Evolutionary conservation across 2,888 invertebrate species (phyloP), one percentile per base, ranked within the genome.

Genomic region (Girardia tigrina): DNA sequence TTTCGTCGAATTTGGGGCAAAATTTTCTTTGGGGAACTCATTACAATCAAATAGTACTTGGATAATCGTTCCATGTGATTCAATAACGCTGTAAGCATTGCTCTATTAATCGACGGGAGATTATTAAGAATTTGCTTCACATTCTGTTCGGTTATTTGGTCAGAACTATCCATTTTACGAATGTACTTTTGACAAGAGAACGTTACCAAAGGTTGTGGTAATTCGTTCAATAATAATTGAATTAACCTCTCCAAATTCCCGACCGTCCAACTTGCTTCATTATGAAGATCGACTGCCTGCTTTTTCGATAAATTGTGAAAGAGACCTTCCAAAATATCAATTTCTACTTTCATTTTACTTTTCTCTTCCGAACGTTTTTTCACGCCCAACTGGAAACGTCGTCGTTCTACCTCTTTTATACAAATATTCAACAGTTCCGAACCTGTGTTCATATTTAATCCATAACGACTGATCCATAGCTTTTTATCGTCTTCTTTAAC

Each of bases 31-130:
- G 29, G 28, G n/a, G 73, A 72, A 14, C 36, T 72, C 56, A 56
- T 56, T 8, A 56, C 23, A n/a, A 56, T 56, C 23, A 72, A 26
- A 29, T 72, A 72, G 29, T 72, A 72, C n/a, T 29, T 29, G 6
- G 73, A 29, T n/a, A 72, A 72, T 4, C 73, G 73, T 29, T 72
- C 73, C 73, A 72, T 72, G 23, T 72, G 73, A 29, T 29, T 28
- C 4, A 72, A n/a, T 4, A 72, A n/a, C 2, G 4, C 20, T 42
- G 26, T 4, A 14, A 72, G 36, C 29, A 36, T 36, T 29, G 28
- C n/a, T 29, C 73, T 6, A 72, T 72, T 72, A 8, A 26, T 6
- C 2, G 12, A 16, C n/a, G 42, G 73, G n/a, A 72, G 27, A 72
- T 29, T 36, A 2, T 1, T 29, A 6, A 72, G 23, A 29, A 29